Evolutionary conservation across 2,797 vertebrate genomes (phyloP).

Genomic region (Anguilla megastoma): DNA sequence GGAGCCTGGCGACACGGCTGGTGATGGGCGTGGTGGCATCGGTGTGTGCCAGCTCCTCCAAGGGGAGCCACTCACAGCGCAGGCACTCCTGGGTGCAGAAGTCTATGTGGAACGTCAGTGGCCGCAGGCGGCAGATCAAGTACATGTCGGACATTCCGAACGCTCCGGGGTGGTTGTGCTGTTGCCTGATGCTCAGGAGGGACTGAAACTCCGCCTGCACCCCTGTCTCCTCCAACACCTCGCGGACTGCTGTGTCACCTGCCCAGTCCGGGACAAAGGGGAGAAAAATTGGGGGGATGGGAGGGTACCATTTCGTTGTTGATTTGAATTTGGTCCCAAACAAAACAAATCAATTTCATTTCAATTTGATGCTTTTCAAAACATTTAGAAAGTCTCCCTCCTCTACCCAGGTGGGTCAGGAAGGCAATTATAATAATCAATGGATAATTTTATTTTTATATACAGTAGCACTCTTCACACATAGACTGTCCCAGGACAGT

Average conservation of each 20-base stretch:
- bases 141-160: constrained; percentile 95
- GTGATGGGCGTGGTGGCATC: constrained; percentile 80
- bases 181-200: constrained; percentile 90
- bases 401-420: no score
- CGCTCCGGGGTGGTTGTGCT: constrained; percentile 85
- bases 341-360: not conserved
- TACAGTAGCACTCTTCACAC: no score
- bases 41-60: constrained; percentile 71
- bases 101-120: constrained; percentile 78
- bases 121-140: constrained; percentile 86
- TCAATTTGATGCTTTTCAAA: not conserved
- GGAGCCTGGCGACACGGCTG: constrained; percentile 77
- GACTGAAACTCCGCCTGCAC: constrained; percentile 86
- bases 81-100: constrained; percentile 89
- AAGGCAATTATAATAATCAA: no score
- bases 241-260: constrained; percentile 88
- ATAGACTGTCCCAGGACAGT: no score
- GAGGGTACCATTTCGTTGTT: not conserved
- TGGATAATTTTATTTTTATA: no score
- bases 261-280: constrained; percentile 21
- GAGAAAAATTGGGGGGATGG: not conserved
- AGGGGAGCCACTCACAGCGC: constrained; percentile 86
- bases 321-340: not conserved
- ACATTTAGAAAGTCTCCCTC: no score
- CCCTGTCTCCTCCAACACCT: constrained; percentile 94